Percentiles rank a stretch among this genome's conserved stretches.
These are phyloP conservation scores for Spilosoma lubricipeda DNA, from an alignment of 2,888 invertebrate species.

Conservation along the genomic window DNA sequence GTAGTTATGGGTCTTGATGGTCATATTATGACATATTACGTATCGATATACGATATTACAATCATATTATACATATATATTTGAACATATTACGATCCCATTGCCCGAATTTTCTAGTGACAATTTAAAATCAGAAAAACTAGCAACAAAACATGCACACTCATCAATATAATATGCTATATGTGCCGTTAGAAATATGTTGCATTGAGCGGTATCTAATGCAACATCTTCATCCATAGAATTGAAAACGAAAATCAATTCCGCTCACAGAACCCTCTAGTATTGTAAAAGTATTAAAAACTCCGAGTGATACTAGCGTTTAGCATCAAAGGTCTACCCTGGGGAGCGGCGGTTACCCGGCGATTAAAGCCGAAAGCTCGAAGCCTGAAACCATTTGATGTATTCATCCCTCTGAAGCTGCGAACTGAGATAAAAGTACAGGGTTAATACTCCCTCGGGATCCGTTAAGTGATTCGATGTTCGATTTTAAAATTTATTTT, in stretches of 20 bases:
- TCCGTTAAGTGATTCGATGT: conserved; percentile 60
- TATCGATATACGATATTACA: too few species aligned
- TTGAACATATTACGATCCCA: too few species aligned
- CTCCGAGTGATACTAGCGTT: conserved; percentile 51
- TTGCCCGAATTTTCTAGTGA: too few species aligned
- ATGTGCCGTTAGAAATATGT: background rate
- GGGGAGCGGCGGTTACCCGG: conserved; percentile 66
- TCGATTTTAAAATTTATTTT: conserved; percentile 55
- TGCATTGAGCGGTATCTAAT: background rate
- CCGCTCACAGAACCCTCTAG: background rate
- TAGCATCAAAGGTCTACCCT: conserved; percentile 62
- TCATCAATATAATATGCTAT: background rate
- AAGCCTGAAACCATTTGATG: conserved; percentile 69
- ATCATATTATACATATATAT: too few species aligned
- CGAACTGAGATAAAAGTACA: conserved; percentile 63
- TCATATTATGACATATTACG: too few species aligned
- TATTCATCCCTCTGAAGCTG: conserved; percentile 69
- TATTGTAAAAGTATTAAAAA: conserved; percentile 35
- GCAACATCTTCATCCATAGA: background rate
- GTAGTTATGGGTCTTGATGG: too few species aligned
- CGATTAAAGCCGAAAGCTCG: conserved; percentile 70
- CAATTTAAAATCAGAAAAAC: too few species aligned
- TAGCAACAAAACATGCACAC: background rate
- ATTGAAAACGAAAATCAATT: background rate
- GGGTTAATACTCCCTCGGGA: conserved; percentile 61